Percentiles rank a stretch among this genome's conserved stretches.
Evolutionary conservation across 1,140 invertebrate genomes (phyloP).

Genomic region (Zaprionus gabonicus): DNA sequence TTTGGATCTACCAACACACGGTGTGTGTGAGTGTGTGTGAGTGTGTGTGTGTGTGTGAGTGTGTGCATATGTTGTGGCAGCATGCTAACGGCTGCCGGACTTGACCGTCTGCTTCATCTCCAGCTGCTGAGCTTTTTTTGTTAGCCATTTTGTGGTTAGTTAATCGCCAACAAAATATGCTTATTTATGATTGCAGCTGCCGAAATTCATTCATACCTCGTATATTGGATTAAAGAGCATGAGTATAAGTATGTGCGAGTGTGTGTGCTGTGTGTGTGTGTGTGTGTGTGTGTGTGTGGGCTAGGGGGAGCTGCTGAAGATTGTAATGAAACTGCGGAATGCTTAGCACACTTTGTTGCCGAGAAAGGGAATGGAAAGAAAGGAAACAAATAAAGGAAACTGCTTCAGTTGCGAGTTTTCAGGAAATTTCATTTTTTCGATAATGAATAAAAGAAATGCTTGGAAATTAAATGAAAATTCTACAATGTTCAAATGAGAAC

Average conservation of each 20-base stretch:
- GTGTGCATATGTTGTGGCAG: constrained; percentile 24
- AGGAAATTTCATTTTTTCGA: not conserved
- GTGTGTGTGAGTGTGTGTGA: constrained; percentile 20
- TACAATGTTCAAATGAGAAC: not conserved
- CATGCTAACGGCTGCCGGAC: constrained; percentile 24
- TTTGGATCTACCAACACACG: not conserved
- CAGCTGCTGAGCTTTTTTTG: constrained; percentile 5
- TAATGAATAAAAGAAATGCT: not conserved
- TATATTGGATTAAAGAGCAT: constrained; percentile 20
- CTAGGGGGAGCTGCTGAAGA: not conserved
- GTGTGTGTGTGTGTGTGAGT: constrained; percentile 21
- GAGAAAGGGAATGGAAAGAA: not conserved
- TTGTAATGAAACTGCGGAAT: not conserved
- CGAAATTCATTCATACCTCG: constrained; percentile 24
- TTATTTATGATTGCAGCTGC: constrained; percentile 47
- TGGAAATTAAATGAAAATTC: not conserved
- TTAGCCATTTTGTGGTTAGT: constrained; percentile 40
- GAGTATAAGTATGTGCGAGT: not conserved
- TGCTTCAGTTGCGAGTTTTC: not conserved
- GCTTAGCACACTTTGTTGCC: not conserved
- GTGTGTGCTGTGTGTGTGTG: not conserved
- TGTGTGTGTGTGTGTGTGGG: not conserved
- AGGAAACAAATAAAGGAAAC: not conserved
- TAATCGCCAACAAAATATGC: constrained; percentile 52
- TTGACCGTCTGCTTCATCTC: constrained; percentile 15